Evolutionary conservation across 92 coral and sea anemone genomes (phyloP).

Genomic region (Diadumene lineata): DNA sequence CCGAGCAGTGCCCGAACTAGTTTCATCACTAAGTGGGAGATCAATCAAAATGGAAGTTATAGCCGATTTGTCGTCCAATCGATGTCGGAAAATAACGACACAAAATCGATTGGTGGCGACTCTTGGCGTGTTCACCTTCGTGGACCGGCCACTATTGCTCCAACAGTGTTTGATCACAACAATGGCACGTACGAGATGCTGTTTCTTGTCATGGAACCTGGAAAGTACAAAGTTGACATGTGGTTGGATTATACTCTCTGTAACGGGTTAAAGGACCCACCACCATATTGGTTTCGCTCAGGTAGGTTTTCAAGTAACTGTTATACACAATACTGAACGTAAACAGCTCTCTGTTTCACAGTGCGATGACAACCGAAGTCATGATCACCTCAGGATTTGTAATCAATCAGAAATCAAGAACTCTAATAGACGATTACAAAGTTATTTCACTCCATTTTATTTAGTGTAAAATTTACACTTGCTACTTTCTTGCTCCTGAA

Average conservation of each 20-base stretch:
- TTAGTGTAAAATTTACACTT: too few species aligned
- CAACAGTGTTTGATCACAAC: constrained; percentile 62
- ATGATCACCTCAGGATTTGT: too few species aligned
- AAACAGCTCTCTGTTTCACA: too few species aligned
- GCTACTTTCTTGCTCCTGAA: too few species aligned
- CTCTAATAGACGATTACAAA: too few species aligned
- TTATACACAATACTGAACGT: too few species aligned
- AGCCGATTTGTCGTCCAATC: constrained; percentile 71
- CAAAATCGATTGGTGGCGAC: constrained; percentile 63
- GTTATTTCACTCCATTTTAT: too few species aligned
- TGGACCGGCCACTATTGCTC: constrained; percentile 57
- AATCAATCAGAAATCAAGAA: too few species aligned
- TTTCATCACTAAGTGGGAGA: constrained; percentile 48
- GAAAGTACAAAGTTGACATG: constrained; percentile 49
- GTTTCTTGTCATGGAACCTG: constrained; percentile 57
- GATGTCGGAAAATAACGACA: constrained; percentile 31
- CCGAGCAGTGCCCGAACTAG: constrained; percentile 41
- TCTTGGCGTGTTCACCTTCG: constrained; percentile 60
- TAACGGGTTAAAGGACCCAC: constrained; percentile 62
- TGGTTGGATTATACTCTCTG: constrained; percentile 58
- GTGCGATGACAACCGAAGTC: too few species aligned
- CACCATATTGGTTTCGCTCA: constrained; percentile 45
- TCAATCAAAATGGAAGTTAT: constrained; percentile 59
- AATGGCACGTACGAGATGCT: constrained; percentile 73
- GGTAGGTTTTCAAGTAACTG: too few species aligned